A percentile compares a stretch with the other conserved stretches of the same genome.
Evolutionary conservation across 2,888 invertebrate genomes (phyloP).

Genomic region (Dynastes grantii): DNA sequence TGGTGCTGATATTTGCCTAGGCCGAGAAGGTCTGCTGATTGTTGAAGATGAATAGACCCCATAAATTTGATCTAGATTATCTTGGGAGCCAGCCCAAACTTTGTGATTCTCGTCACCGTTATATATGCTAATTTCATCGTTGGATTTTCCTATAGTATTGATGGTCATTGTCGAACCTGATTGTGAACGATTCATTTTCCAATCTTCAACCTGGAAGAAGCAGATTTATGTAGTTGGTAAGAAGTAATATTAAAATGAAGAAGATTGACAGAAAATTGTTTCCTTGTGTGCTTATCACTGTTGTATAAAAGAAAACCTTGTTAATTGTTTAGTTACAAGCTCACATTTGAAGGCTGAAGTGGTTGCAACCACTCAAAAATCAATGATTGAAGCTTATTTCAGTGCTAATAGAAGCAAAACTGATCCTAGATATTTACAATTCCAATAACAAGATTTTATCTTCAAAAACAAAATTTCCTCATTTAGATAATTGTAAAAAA

Average conservation of each 20-base stretch:
- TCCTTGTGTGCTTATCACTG: background rate
- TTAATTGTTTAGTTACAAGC: no score
- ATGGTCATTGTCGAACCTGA: slow-evolving; percentile 77
- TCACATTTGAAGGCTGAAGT: no score
- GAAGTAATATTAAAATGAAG: no score
- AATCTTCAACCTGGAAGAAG: slow-evolving; percentile 71
- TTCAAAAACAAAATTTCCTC: no score
- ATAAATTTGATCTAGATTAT: slow-evolving; percentile 82
- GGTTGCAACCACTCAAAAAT: no score
- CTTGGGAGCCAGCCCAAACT: slow-evolving; percentile 89
- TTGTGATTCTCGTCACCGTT: slow-evolving; percentile 96
- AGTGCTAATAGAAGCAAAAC: no score
- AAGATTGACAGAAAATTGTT: background rate
- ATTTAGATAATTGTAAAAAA: no score
- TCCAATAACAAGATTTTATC: no score
- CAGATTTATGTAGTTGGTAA: no score
- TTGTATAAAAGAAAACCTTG: no score
- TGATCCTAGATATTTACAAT: no score
- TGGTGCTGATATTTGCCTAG: slow-evolving; percentile 86
- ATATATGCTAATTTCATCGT: slow-evolving; percentile 87
- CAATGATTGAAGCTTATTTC: no score
- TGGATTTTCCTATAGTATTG: slow-evolving; percentile 74
- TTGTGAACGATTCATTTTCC: slow-evolving; percentile 73
- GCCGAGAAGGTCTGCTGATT: slow-evolving; percentile 79
- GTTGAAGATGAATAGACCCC: slow-evolving; percentile 78